Evolutionary conservation across 2,888 invertebrate genomes (phyloP).

Genomic region (Synanthedon vespiformis): DNA sequence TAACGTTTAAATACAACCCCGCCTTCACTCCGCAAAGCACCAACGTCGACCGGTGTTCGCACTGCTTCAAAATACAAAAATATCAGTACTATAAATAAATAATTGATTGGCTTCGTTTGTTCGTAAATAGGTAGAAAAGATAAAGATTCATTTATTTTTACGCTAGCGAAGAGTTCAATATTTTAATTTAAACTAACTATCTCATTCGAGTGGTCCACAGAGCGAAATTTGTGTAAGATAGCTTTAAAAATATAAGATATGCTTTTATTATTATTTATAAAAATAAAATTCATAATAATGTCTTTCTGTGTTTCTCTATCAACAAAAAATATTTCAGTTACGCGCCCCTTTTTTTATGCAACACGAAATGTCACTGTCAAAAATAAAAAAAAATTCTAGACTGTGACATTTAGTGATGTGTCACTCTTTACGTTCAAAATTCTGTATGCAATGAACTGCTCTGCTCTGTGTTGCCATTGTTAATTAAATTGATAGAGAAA

Average conservation of each 20-base stretch:
- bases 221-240: conserved; percentile 1
- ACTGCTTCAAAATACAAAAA: conserved; percentile 37
- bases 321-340: not conserved
- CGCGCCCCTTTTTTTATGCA: no score
- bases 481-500: no score
- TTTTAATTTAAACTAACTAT: conserved; percentile 17
- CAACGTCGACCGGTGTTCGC: conserved; percentile 60
- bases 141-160: not conserved
- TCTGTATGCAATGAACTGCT: no score
- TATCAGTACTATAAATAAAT: conserved; percentile 8
- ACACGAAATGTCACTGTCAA: no score
- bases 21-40: conserved; percentile 42
- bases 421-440: no score
- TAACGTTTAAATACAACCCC: not conserved
- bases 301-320: not conserved
- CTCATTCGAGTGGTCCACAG: conserved; percentile 19
- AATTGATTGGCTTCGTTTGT: not conserved
- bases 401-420: no score
- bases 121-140: not conserved
- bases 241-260: conserved; percentile 16
- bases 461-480: no score
- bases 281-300: conserved; percentile 12
- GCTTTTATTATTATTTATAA: conserved; percentile 18
- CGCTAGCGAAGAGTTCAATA: not conserved
- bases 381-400: no score